Evolutionary conservation across 1,140 invertebrate genomes (phyloP), one percentile per base, ranked within the genome.

Genomic region (Orussus abietinus): DNA sequence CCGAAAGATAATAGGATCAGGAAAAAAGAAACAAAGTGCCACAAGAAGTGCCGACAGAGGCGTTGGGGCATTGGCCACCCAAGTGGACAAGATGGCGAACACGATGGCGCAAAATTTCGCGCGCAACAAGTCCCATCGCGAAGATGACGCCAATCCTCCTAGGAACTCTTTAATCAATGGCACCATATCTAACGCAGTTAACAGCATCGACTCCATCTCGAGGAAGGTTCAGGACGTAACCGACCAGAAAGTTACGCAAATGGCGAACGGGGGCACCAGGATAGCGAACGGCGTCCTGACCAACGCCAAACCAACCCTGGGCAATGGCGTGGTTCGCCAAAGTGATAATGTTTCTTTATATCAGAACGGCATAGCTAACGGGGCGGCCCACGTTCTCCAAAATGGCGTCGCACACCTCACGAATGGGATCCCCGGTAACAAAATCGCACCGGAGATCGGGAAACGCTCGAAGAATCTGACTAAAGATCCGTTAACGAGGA

Each of bases 401-500:
- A 72, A 74, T 39, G 68, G 66, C 0, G 56, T 55, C 0, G 38
- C 57, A 4, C 59, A 62, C 34, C 19, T 69, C 11, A 43, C 51
- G 3, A 71, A 69, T 29, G 66, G 69, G 7, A 52, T 61, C 9
- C 31, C 48, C 4, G 45, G 49, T 2, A 69, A 63, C 19, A 64
- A 64, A 47, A 51, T 69, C 12, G 51, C 53, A 3, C 59, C 66
- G 0, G 33, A 54, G 1, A 45, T 59, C 3, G 47, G 51, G 29
- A 56, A 58, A 14, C 34, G 45, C 19, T 34, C 50, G 15, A 40
- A 51, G 22, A 53, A 53, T 15, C 40, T 40, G 14, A 18, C 25
- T 0, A 60, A 55, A 26, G 62, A 69, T 35, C 49, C 66, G 1
- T 42, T 71, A 7, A 66, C 57, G 28, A 64, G 62, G 25, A 71